Conservation (phyloP, 2,113 vertebrate genomes). For the Neogobius melanostomus region DNA sequence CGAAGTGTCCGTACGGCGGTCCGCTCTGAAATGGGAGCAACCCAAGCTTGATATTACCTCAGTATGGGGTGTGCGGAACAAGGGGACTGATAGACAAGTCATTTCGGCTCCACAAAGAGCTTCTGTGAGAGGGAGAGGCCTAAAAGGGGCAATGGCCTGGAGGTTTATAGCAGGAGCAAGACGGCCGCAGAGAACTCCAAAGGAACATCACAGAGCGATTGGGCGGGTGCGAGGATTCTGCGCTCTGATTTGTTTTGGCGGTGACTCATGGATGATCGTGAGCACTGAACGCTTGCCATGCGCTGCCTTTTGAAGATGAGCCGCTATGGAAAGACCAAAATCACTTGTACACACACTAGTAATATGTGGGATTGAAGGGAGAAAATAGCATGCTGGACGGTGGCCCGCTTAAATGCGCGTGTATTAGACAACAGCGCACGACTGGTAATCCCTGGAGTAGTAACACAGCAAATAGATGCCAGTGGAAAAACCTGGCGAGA, state of each 20-base stretch:
- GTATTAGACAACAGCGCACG: conserved; percentile 1
- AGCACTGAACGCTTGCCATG: conserved; percentile 34
- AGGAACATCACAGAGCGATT: conserved; percentile 44
- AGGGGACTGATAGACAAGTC: conserved; percentile 20
- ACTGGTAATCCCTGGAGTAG: conserved; percentile 5
- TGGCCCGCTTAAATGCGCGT: not conserved
- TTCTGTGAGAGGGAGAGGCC: conserved; percentile 16
- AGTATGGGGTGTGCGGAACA: conserved; percentile 12
- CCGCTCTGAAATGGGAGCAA: conserved; percentile 24
- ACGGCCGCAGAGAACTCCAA: conserved; percentile 23
- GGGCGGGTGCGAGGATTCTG: conserved; percentile 30
- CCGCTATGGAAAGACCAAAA: conserved; percentile 17
- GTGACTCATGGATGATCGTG: conserved; percentile 58
- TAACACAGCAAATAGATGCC: not conserved
- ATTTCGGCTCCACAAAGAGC: conserved; percentile 20
- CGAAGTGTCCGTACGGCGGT: conserved; percentile 13
- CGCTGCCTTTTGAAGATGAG: conserved; percentile 34
- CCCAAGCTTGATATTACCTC: conserved; percentile 33
- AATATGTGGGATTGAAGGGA: conserved; percentile 21
- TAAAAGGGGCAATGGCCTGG: conserved; percentile 24
- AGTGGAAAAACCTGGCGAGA: too few relatives aligned
- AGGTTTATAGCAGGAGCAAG: conserved; percentile 17
- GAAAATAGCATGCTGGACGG: not conserved
- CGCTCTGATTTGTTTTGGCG: conserved; percentile 53
- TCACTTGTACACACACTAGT: conserved; percentile 29